Base-by-base conservation (phyloP, 2,113 vertebrate species). In the Phycodurus eques region DNA sequence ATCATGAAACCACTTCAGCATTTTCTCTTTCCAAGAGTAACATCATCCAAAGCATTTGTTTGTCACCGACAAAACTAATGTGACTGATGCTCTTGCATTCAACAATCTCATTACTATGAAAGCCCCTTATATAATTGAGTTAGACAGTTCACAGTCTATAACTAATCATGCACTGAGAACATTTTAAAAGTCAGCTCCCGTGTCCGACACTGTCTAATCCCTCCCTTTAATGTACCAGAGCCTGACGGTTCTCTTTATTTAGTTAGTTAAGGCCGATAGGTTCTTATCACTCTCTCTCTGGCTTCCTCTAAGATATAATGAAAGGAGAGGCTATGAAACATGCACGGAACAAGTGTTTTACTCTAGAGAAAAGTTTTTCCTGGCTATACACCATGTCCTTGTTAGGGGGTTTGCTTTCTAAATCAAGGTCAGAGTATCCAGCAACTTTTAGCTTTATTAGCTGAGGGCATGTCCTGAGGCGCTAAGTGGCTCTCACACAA, bases 401-500 rank as follows among this genome's bases (percentile, higher is more conserved):
- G 88, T 90, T 92, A 90, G 82, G 59, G 84, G 78, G 72, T 88
- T 80, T 80, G 77, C 86, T 86, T 86, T 83, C 83, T 80, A 87
- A 87, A 84, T 83, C 86, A 90, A 89, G 89, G 87, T 89, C 87
- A 88, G 74, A 82, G 78, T 79, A n/a, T 86, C 84, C 70, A 81
- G 80, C 79, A 88, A 89, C 88, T 90, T 91, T 85, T 84, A 86
- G 87, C 77, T 78, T 89, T 85, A 90, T 89, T 91, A 89, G 87
- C 89, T 87, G 62, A 84, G 77, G 85, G 90, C 85, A 84, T 87
- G 84, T 90, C 88, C 85, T 89, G 80, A 72, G 88, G 89, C 84
- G 35, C 74, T 75, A 80, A 87, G 76, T 84, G 83, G 83, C 88
- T 85, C 83, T 90, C 83, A 85, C 42, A 70, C 80, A 89, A 83